A percentile compares a stretch with the other conserved stretches of the same genome.
These are phyloP conservation scores for Crossaster papposus DNA, from an alignment of 53 echinoderm and acorn worm species.

Conservation along the genomic window DNA sequence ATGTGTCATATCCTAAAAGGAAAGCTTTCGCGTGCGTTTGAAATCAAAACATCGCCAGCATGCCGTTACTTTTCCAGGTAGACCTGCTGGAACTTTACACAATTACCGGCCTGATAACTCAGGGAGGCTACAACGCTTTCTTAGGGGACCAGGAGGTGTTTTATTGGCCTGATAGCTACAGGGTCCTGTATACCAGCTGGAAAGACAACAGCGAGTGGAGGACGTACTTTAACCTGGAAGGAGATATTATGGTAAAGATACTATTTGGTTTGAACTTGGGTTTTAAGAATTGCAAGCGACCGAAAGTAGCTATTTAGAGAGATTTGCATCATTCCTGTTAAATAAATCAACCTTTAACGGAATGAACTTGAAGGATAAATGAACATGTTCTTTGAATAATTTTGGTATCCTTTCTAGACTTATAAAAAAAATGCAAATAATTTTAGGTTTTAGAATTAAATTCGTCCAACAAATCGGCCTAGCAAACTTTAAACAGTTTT, in stretches of 20 bases:
- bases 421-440: too few relatives aligned
- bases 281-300: not conserved
- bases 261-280: not conserved
- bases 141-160: conserved; percentile 18
- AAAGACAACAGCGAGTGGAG: conserved; percentile 59
- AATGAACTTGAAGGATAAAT: too few relatives aligned
- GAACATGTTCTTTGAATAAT: too few relatives aligned
- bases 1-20: not conserved
- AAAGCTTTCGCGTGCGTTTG: not conserved
- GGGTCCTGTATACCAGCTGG: conserved; percentile 71
- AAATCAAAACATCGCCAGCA: not conserved
- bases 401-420: too few relatives aligned
- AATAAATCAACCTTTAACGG: too few relatives aligned
- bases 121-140: conserved; percentile 68
- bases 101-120: conserved; percentile 80
- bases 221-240: conserved; percentile 56
- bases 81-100: conserved; percentile 69
- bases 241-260: conserved; percentile 71
- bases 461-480: too few relatives aligned
- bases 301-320: not conserved
- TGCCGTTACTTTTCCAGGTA: conserved; percentile 52
- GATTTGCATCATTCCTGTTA: too few relatives aligned
- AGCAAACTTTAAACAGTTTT: too few relatives aligned
- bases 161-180: conserved; percentile 75
- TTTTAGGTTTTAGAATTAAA: too few relatives aligned